phyloP scores from a whole-genome alignment of 2,888 invertebrate species.

The Cenopis cana region DNA sequence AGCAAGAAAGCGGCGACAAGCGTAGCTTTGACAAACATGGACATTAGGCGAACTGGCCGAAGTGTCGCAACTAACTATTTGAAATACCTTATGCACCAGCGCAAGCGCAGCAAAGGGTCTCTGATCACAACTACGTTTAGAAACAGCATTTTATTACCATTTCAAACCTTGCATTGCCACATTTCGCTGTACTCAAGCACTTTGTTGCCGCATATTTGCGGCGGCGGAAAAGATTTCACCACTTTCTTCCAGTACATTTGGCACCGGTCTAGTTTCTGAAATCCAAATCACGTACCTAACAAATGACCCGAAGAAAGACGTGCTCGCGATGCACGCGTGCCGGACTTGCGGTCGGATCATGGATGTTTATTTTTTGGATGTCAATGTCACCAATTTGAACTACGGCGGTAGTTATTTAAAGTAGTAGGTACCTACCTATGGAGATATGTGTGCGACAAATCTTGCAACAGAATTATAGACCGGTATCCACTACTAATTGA shows the following conservation, averaged over 20 bases:
- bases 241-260: conserved; percentile 63
- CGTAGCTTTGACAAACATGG: conserved; percentile 58
- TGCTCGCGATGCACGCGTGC: conserved; percentile 53
- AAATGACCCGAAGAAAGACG: conserved; percentile 60
- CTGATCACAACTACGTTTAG: conserved; percentile 58
- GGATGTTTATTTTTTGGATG: conserved; percentile 58
- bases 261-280: conserved; percentile 56
- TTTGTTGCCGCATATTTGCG: conserved; percentile 20
- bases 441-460: no score
- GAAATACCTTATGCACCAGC: conserved; percentile 51
- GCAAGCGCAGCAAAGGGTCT: conserved; percentile 61
- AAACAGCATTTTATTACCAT: conserved; percentile 51
- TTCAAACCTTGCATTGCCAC: conserved; percentile 61
- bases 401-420: no score
- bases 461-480: no score
- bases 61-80: conserved; percentile 55
- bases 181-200: conserved; percentile 49
- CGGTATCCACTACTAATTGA: no score
- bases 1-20: conserved; percentile 35
- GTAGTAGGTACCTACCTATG: no score
- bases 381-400: conserved; percentile 61
- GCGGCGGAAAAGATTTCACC: conserved; percentile 56
- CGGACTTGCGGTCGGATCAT: conserved; percentile 54
- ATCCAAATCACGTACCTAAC: conserved; percentile 68
- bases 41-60: conserved; percentile 51